Base-by-base conservation (phyloP, 2,888 invertebrate species). In the Nezara viridula region DNA sequence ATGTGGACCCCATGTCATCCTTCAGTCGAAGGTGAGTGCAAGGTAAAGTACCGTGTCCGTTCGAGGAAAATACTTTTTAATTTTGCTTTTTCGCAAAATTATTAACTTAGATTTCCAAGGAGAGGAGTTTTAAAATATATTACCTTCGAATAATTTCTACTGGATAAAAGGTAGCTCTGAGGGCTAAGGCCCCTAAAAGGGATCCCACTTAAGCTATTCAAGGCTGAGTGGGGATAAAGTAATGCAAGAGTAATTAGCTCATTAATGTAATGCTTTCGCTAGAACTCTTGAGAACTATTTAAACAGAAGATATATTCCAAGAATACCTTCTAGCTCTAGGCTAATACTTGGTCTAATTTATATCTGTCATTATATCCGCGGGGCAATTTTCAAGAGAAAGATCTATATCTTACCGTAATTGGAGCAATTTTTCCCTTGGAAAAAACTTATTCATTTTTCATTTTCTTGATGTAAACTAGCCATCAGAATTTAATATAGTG, bases 171-270 rank as follows among this genome's bases (percentile, higher is more conserved):
- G 21, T 14, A 49, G 49, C 12, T 14, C 49, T 49, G 49, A 52
- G 21, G 19, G 4, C 21, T 21, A 52, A 52, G 52, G 55, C 2
- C n/a, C n/a, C 9, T 12, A n/a, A 55, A 55, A 55, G n/a, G n/a
- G 55, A 55, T 55, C n/a, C n/a, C 12, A n/a, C 55, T 55, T 55
- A 55, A 55, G 55, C 55, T n/a, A n/a, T 55, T 55, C 55, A n/a
- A 55, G n/a, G n/a, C 55, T 12, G 24, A n/a, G n/a, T n/a, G n/a
- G 52, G 55, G 24, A n/a, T 55, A n/a, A 55, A n/a, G 55, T 55
- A 55, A 55, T n/a, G n/a, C n/a, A 55, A n/a, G n/a, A 55, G 55
- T 55, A 55, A 55, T 55, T n/a, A 55, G 55, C 3, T 55, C 24
- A n/a, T 55, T 55, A 55, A n/a, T 55, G n/a, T 55, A 55, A 55